These are phyloP conservation scores for Phaenicophaeus curvirostris DNA, from an alignment of 2,797 vertebrate genomes.

Conservation along the genomic window DNA sequence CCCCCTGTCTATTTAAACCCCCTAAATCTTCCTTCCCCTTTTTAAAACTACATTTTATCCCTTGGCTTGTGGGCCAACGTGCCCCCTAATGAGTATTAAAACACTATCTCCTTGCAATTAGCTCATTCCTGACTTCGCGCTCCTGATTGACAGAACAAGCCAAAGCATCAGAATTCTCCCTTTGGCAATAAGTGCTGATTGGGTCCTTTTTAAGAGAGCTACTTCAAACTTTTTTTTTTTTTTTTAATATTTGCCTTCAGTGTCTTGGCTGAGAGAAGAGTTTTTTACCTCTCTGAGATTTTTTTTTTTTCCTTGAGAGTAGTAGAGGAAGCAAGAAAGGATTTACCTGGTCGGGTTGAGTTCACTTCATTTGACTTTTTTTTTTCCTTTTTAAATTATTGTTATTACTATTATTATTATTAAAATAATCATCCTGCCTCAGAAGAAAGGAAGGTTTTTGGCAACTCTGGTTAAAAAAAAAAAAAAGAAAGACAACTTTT, in stretches of 20 bases:
- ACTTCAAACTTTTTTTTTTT: slow-evolving; percentile 85
- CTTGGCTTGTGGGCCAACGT: slow-evolving; percentile 83
- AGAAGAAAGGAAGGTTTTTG: slow-evolving; percentile 56
- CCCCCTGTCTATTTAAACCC: slow-evolving; percentile 86
- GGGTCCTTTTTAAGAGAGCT: slow-evolving; percentile 81
- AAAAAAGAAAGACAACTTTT: slow-evolving; percentile 62
- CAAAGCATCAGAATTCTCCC: slow-evolving; percentile 85
- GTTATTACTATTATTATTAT: slow-evolving; percentile 30
- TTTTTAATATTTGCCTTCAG: slow-evolving; percentile 60
- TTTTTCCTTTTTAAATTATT: slow-evolving; percentile 42
- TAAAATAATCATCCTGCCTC: slow-evolving; percentile 49
- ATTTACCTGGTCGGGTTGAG: slow-evolving; percentile 58
- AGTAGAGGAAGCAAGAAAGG: slow-evolving; percentile 54
- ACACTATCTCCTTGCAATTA: slow-evolving; percentile 85
- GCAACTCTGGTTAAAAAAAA: slow-evolving; percentile 42
- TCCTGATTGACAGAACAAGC: slow-evolving; percentile 76
- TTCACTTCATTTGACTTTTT: slow-evolving; percentile 43
- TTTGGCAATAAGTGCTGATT: slow-evolving; percentile 89
- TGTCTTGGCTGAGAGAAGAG: slow-evolving; percentile 79
- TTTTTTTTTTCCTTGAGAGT: slow-evolving; percentile 47
- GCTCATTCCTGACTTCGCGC: slow-evolving; percentile 76
- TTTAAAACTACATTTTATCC: slow-evolving; percentile 86
- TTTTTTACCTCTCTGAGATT: slow-evolving; percentile 67
- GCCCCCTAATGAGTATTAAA: slow-evolving; percentile 88
- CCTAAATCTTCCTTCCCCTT: slow-evolving; percentile 78